Conservation (phyloP, 1,140 invertebrate genomes). For the Oppia nitens region DNA sequence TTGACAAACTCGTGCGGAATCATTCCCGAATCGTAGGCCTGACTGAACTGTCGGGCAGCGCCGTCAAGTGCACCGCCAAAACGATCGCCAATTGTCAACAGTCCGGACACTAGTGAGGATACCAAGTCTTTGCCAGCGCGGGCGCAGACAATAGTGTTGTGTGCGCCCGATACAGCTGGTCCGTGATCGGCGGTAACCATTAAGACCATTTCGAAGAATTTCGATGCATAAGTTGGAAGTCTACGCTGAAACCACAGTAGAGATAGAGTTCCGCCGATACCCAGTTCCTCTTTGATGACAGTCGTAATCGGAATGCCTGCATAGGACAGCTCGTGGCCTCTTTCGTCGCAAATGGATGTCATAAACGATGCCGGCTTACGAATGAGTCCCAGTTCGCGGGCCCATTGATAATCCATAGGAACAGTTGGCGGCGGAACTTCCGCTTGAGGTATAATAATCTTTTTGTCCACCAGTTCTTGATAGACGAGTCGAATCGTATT, state of each 20-base stretch:
- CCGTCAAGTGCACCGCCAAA: constrained; percentile 96
- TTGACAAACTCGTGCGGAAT: constrained; percentile 99
- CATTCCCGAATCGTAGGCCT: constrained; percentile 79
- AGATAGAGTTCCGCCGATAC: constrained; percentile 92
- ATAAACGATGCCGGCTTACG: constrained; percentile 98
- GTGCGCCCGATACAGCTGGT: constrained; percentile 93
- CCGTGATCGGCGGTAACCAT: constrained; percentile 99
- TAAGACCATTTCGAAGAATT: constrained; percentile 97
- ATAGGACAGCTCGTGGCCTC: constrained; percentile 93
- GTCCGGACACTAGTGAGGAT: constrained; percentile 83
- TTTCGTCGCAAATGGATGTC: constrained; percentile 97
- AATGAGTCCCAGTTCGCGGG: constrained; percentile 89
- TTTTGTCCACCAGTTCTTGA: constrained; percentile 55
- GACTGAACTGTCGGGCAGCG: constrained; percentile 86
- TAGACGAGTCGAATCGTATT: constrained; percentile 57
- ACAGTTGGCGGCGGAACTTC: constrained; percentile 95
- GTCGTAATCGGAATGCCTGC: constrained; percentile 95
- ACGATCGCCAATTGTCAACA: constrained; percentile 94
- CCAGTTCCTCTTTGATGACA: constrained; percentile 53
- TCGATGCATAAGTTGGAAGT: constrained; percentile 78
- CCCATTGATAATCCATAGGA: constrained; percentile 99
- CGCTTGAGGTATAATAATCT: constrained; percentile 62
- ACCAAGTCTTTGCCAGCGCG: constrained; percentile 97
- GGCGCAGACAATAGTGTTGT: constrained; percentile 98
- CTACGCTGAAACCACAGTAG: constrained; percentile 96